Evolutionary conservation across 2,113 vertebrate species (phyloP).

Genomic region (Oreochromis tanganicae): DNA sequence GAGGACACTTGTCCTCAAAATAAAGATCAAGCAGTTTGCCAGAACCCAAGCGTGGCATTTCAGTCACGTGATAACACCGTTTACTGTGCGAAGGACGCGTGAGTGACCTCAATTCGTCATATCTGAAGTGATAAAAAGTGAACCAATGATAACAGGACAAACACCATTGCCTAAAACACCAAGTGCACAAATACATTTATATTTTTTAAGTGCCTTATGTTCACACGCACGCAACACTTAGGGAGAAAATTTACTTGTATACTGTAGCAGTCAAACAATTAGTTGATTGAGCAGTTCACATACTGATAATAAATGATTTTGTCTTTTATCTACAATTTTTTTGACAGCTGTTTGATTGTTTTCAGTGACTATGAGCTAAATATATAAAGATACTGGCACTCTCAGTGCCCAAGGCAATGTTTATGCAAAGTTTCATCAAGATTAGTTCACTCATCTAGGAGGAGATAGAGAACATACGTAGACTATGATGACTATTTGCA

Average conservation of each 20-base stretch:
- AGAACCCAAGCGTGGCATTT: not conserved
- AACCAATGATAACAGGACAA: not conserved
- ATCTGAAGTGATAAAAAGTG: not conserved
- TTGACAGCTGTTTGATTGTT: not conserved
- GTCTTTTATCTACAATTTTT: not conserved
- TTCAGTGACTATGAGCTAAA: not conserved
- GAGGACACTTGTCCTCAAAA: not conserved
- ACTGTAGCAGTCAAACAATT: not conserved
- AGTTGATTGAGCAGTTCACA: not conserved
- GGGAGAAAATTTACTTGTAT: not conserved
- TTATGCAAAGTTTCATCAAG: not conserved
- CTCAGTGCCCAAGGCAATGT: not conserved
- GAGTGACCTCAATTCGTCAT: not conserved
- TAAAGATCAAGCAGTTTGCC: not conserved
- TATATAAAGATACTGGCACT: not conserved
- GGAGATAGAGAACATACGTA: not conserved
- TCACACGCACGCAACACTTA: not conserved
- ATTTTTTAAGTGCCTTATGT: not conserved
- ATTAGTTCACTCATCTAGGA: not conserved
- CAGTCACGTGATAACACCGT: not conserved
- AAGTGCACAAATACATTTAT: not conserved
- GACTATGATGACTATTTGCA: not conserved
- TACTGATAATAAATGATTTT: not conserved
- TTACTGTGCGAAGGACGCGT: rapidly evolving
- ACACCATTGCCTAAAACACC: not conserved